A percentile compares a stretch with the other conserved stretches of the same genome.
These are phyloP conservation scores for Theretra japonica DNA, from an alignment of 2,888 invertebrate genomes.

Conservation along the genomic window DNA sequence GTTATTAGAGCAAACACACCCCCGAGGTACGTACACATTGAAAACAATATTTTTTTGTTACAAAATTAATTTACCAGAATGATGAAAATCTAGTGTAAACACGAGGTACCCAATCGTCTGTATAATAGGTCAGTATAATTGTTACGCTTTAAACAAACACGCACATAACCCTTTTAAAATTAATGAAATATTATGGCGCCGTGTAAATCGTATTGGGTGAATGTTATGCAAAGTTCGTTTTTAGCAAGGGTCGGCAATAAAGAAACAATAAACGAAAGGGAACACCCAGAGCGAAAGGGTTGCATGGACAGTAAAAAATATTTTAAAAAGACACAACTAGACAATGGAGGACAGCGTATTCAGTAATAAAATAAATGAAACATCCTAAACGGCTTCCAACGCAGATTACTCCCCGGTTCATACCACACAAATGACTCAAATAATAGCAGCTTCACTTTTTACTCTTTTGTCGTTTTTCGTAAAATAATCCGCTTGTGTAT, in stretches of 20 bases:
- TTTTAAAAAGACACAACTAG: conserved; percentile 62
- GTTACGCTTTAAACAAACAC: conserved; percentile 40
- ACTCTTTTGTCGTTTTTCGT: conserved; percentile 4
- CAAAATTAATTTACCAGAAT: conserved; percentile 41
- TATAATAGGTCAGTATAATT: conserved; percentile 47
- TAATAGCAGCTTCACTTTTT: conserved; percentile 48
- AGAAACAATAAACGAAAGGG: conserved; percentile 67
- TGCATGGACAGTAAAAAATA: conserved; percentile 63
- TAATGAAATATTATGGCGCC: conserved; percentile 47
- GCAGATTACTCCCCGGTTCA: conserved; percentile 56
- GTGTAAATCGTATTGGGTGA: conserved; percentile 56
- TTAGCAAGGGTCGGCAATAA: conserved; percentile 67
- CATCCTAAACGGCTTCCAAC: conserved; percentile 58
- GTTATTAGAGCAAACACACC: conserved; percentile 71
- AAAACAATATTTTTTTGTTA: conserved; percentile 54
- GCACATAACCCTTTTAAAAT: conserved; percentile 43
- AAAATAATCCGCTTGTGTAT: not conserved
- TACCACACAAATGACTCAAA: conserved; percentile 59
- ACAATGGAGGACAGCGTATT: conserved; percentile 65
- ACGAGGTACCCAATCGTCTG: conserved; percentile 41
- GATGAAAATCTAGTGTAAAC: conserved; percentile 54
- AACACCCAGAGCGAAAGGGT: conserved; percentile 71
- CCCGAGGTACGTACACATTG: conserved; percentile 48
- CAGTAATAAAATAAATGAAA: conserved; percentile 67
- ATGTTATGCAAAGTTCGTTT: conserved; percentile 70